Base-by-base conservation (phyloP, 2,888 invertebrate species). In the Leistus spinibarbis region DNA sequence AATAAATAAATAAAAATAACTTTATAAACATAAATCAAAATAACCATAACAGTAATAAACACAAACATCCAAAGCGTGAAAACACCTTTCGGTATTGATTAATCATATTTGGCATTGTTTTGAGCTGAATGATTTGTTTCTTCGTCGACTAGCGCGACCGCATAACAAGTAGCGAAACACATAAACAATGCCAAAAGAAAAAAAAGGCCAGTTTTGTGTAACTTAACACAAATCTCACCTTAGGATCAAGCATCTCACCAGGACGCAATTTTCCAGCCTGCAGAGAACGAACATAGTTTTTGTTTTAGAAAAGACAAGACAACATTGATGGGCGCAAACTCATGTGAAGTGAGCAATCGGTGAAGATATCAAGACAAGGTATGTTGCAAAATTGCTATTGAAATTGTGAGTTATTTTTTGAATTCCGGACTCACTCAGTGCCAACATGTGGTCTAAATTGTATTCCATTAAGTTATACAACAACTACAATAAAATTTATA, bases 251-350 rank as follows among this genome's bases (percentile, higher is more conserved):
- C 84, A 93, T 90, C 88, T 93, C 92, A 87, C 92, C 93, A 85
- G 92, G 93, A 86, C 92, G 92, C 88, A 93, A 91, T 88, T 89
- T 91, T 88, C 90, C 90, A 88, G 88, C 90, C 90, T 91, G 90
- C 86, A 87, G 88, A 88, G 66, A 76, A 77, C 74, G 74, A 77
- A 76, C 76, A 77, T 77, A 77, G 53, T 76, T 73, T 67, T n/a
- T n/a, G n/a, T n/a, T 74, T 69, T 71, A 76, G 57, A 67, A 67
- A 74, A 72, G 60, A 76, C 72, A 76, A 71, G 57, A 72, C 71
- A 72, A 76, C 66, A 70, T 65, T 62, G 54, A 70, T 62, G 40
- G 70, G 66, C 65, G 67, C 66, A 66, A 66, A 70, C 66, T 54
- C 23, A 66, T 20, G 17, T 53, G 68, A 68, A 23, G 19, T 62